Evolutionary conservation across 2,888 invertebrate species (phyloP).

Genomic region (Oasisia sp.): DNA sequence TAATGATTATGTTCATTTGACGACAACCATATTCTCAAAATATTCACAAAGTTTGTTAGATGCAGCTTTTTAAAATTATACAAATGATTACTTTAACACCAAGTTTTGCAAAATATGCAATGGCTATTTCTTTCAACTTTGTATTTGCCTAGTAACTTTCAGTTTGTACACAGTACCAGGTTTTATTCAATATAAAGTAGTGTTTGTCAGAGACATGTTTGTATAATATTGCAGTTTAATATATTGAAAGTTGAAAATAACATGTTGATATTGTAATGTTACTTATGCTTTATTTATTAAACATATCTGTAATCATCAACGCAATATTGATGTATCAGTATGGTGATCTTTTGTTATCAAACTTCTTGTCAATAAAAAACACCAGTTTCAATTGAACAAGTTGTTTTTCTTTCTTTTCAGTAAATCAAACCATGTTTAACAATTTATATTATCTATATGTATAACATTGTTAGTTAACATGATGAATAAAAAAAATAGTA

Average conservation of each 20-base stretch:
- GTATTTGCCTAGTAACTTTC: background rate
- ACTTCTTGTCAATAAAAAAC: too few relatives aligned
- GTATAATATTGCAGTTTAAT: background rate
- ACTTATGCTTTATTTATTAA: background rate
- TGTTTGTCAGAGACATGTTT: background rate
- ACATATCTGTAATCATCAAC: background rate
- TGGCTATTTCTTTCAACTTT: background rate
- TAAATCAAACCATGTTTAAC: background rate
- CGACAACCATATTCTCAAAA: background rate
- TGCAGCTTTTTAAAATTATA: too few relatives aligned
- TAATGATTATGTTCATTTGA: background rate
- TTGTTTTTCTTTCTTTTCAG: background rate
- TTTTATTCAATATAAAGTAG: background rate
- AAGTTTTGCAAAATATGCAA: background rate
- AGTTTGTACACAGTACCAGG: background rate
- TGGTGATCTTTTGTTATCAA: background rate
- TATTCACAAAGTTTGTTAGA: background rate
- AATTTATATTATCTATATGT: background rate
- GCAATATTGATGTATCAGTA: background rate
- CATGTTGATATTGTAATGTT: background rate
- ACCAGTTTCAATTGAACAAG: background rate
- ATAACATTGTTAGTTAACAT: background rate
- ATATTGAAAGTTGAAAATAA: background rate
- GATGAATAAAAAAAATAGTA: too few relatives aligned
- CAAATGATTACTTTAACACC: background rate